These are phyloP conservation scores for Cryptocephalus moraei DNA, from an alignment of 2,888 invertebrate genomes.

Conservation along the genomic window DNA sequence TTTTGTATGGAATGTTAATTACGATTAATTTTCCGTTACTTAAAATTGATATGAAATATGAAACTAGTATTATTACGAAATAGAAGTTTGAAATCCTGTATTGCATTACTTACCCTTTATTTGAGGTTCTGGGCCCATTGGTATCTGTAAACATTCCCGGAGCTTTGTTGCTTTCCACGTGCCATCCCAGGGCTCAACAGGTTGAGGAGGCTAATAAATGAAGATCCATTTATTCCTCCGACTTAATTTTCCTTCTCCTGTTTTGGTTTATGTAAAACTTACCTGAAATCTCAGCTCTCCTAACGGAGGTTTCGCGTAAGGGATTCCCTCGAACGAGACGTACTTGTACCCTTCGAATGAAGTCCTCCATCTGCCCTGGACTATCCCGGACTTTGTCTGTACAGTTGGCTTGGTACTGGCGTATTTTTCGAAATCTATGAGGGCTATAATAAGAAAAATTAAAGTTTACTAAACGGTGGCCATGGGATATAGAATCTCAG, in stretches of 20 bases:
- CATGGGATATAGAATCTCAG: no score
- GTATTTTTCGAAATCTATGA: neutral
- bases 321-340: constrained; percentile 54
- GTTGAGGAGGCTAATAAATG: constrained; percentile 32
- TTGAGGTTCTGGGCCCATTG: neutral
- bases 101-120: no score
- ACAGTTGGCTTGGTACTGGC: constrained; percentile 6
- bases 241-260: no score
- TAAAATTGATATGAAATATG: no score
- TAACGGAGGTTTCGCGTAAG: constrained; percentile 55
- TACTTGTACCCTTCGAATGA: constrained; percentile 32
- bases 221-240: constrained; percentile 33
- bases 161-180: constrained; percentile 53
- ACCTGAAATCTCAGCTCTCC: constrained; percentile 49
- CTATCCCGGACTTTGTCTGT: constrained; percentile 11
- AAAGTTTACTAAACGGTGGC: constrained; percentile 27
- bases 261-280: neutral
- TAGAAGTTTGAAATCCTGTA: no score
- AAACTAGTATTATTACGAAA: no score
- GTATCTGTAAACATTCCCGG: constrained; percentile 27
- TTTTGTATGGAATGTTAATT: no score
- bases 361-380: constrained; percentile 9
- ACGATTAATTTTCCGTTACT: no score
- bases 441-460: neutral
- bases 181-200: constrained; percentile 48